Percentiles rank a stretch among this genome's conserved stretches.
Conservation (phyloP, 2,113 vertebrate genomes). For the Scomber scombrus region DNA sequence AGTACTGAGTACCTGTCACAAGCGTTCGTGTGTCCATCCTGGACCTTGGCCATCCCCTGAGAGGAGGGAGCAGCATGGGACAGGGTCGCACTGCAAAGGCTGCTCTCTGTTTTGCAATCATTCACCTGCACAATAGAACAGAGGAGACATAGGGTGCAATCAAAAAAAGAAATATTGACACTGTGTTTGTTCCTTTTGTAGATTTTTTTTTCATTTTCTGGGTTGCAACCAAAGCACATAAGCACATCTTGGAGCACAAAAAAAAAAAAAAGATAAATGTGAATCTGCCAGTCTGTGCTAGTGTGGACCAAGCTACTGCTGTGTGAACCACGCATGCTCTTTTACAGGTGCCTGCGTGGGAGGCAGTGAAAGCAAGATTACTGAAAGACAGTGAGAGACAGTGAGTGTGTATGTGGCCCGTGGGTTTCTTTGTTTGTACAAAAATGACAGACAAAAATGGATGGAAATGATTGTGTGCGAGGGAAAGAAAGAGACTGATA, state of each 20-base stretch:
- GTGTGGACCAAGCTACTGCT: constrained; percentile 51
- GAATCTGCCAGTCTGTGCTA: constrained; percentile 47
- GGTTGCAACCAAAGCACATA: not conserved
- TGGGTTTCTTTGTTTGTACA: constrained; percentile 59
- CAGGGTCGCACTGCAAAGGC: constrained; percentile 68
- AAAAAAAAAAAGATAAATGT: constrained; percentile 4
- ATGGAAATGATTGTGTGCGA: constrained; percentile 46
- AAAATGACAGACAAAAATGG: constrained; percentile 35
- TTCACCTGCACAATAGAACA: constrained; percentile 81
- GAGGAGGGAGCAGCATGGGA: constrained; percentile 82
- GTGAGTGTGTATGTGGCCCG: constrained; percentile 34
- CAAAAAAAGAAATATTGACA: not conserved
- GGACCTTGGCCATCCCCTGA: constrained; percentile 89
- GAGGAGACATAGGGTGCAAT: not conserved
- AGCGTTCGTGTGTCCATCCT: constrained; percentile 87
- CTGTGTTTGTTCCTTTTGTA: not conserved
- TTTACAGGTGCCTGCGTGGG: constrained; percentile 79
- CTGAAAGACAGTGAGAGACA: constrained; percentile 41
- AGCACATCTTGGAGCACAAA: constrained; percentile 11
- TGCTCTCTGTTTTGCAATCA: constrained; percentile 79
- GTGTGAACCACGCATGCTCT: constrained; percentile 68
- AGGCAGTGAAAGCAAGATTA: constrained; percentile 67
- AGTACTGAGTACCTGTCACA: constrained; percentile 80
- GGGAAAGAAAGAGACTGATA: constrained; percentile 30
- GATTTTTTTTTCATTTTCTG: not conserved